These are phyloP conservation scores for Nesidiocoris tenuis DNA, from an alignment of 2,888 invertebrate species.

Conservation along the genomic window DNA sequence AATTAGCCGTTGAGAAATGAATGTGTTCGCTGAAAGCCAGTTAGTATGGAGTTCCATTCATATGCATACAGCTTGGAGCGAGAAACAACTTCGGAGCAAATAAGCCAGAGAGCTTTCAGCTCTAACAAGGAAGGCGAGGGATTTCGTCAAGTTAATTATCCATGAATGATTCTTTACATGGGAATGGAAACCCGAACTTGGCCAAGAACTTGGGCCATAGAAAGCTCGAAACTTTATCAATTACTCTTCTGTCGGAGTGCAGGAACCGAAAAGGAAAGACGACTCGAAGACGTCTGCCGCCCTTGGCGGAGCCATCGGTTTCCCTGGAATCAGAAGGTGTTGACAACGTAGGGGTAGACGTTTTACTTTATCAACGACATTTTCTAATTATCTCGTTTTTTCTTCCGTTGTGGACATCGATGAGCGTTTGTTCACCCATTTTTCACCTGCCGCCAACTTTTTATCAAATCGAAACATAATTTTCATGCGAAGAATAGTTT, in stretches of 20 bases:
- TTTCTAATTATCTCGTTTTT: no score
- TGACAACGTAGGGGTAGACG: not conserved
- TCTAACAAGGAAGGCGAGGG: constrained; percentile 9
- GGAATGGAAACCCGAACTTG: constrained; percentile 19
- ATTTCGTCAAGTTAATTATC: constrained; percentile 28
- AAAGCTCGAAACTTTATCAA: constrained; percentile 25
- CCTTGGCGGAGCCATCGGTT: not conserved
- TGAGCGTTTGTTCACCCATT: no score
- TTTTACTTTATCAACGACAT: no score
- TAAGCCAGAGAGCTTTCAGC: constrained; percentile 23
- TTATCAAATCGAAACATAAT: no score
- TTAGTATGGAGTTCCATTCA: constrained; percentile 14
- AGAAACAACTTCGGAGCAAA: constrained; percentile 28
- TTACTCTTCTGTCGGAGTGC: constrained; percentile 10
- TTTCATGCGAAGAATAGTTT: no score
- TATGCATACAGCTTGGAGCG: not conserved
- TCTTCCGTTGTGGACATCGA: no score
- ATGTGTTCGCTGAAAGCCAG: not conserved
- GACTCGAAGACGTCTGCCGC: not conserved
- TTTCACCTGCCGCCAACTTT: no score
- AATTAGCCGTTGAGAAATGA: not conserved
- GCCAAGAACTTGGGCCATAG: constrained; percentile 1
- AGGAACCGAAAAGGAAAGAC: not conserved
- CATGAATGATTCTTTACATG: constrained; percentile 36
- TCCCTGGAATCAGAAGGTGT: not conserved